Evolutionary conservation across 1,140 invertebrate genomes (phyloP).

Genomic region (Drosophila ironensis): DNA sequence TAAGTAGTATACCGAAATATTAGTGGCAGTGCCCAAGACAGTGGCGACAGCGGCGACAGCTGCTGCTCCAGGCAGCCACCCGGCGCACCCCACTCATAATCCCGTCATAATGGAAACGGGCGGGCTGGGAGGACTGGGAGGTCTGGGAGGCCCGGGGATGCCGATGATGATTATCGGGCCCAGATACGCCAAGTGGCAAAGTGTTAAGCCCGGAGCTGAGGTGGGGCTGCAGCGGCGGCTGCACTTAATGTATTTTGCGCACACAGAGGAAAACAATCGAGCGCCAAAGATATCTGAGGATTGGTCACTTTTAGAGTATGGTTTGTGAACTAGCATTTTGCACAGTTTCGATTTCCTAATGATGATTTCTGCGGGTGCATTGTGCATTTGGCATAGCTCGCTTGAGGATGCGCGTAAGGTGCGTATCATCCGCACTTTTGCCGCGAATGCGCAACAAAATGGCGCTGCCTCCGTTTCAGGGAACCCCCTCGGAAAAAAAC

Average conservation of each 20-base stretch:
- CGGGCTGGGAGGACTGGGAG: not conserved
- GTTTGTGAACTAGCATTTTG: no score
- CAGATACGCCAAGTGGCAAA: constrained; percentile 42
- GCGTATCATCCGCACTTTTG: constrained; percentile 15
- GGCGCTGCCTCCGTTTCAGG: constrained; percentile 23
- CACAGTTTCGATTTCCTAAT: no score
- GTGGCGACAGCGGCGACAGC: constrained; percentile 60
- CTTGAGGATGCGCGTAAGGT: constrained; percentile 46
- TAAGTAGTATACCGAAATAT: constrained; percentile 77
- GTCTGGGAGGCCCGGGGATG: no score
- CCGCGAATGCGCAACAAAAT: constrained; percentile 44
- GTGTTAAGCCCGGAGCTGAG: constrained; percentile 39
- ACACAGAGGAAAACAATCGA: no score
- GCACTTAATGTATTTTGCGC: constrained; percentile 53
- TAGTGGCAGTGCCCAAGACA: constrained; percentile 45
- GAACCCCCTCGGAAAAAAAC: not conserved
- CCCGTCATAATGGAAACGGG: not conserved
- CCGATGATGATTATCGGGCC: constrained; percentile 22
- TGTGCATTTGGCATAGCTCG: constrained; percentile 3
- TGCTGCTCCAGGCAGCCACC: constrained; percentile 46
- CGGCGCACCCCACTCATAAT: not conserved
- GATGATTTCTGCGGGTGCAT: not conserved
- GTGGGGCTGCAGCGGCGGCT: constrained; percentile 50
- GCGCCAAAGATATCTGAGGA: no score
- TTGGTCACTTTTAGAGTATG: no score